phyloP scores from a whole-genome alignment of 1,140 invertebrate species.

The Aphidius gifuensis region DNA sequence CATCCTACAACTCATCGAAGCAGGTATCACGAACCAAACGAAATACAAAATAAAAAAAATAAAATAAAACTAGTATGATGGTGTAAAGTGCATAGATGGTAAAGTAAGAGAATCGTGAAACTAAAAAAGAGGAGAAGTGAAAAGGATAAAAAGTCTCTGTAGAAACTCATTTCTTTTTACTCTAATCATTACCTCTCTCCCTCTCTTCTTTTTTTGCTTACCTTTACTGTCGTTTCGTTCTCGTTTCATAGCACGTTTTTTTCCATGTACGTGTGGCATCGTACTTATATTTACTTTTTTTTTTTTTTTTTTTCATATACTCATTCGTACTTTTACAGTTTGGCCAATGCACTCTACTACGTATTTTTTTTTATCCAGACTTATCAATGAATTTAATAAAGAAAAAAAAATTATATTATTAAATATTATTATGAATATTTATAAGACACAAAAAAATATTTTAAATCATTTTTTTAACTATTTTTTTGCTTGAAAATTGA shows the following conservation, averaged over 20 bases:
- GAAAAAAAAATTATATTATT: neutral
- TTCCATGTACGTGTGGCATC: slow-evolving; percentile 7
- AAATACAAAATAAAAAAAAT: neutral
- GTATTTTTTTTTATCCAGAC: neutral
- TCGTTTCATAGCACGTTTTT: slow-evolving; percentile 11
- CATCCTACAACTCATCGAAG: neutral
- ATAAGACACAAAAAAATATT: too few species aligned
- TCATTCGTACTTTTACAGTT: slow-evolving; percentile 1
- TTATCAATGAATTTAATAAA: neutral
- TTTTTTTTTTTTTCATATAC: neutral
- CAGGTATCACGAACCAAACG: neutral
- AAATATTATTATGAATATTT: neutral
- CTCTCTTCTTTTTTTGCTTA: neutral
- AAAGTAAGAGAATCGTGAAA: slow-evolving; percentile 4
- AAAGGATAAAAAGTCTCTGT: slow-evolving; percentile 5
- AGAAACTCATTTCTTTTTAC: too few species aligned
- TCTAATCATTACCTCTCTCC: neutral
- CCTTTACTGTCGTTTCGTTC: slow-evolving; percentile 1
- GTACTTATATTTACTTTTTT: slow-evolving; percentile 2
- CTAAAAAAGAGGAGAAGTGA: slow-evolving; percentile 1
- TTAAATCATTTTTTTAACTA: too few species aligned
- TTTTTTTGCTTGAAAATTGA: too few species aligned
- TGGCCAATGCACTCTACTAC: neutral
- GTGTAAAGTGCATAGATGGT: neutral
- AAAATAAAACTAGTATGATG: neutral